phyloP scores from a whole-genome alignment of 2,888 invertebrate genomes.

The Sinelater perroti region DNA sequence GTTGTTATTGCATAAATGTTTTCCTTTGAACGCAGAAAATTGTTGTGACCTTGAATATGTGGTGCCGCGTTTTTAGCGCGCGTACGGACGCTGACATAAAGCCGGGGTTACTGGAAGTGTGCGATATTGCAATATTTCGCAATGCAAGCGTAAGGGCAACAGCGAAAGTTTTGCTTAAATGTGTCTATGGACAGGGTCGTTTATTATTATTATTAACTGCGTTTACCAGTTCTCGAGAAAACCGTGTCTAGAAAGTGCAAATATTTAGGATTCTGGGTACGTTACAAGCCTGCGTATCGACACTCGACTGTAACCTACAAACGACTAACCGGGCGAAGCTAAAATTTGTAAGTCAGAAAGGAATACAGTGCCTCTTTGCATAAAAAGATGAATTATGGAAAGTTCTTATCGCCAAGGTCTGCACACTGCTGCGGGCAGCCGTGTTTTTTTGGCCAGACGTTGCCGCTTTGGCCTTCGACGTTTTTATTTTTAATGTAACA shows the following conservation, averaged over 20 bases:
- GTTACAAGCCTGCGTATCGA: not conserved
- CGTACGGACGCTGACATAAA: slow-evolving; percentile 1
- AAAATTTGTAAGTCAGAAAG: not conserved
- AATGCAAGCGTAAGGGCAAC: not conserved
- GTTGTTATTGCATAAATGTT: slow-evolving; percentile 9
- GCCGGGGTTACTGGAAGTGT: not conserved
- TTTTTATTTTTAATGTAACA: slow-evolving; percentile 9
- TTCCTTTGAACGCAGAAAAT: slow-evolving; percentile 9
- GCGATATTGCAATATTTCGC: not conserved
- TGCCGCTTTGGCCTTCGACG: slow-evolving; percentile 15
- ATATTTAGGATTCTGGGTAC: slow-evolving; percentile 3
- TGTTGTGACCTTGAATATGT: slow-evolving; percentile 9
- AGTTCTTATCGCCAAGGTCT: slow-evolving; percentile 1
- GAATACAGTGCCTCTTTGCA: not conserved
- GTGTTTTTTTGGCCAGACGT: slow-evolving; percentile 8
- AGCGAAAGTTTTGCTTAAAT: slow-evolving; percentile 11
- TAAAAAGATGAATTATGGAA: slow-evolving; percentile 4
- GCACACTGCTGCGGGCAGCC: not conserved
- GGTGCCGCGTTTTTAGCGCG: not conserved
- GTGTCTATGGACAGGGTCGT: not conserved
- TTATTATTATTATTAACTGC: slow-evolving; percentile 12
- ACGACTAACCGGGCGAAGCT: not conserved
- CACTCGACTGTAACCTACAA: not conserved
- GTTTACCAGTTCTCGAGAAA: slow-evolving; percentile 10
- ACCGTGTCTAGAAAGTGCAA: slow-evolving; percentile 12